These are phyloP conservation scores for Watsonalla cultraria DNA, from an alignment of 2,888 invertebrate genomes.

Conservation along the genomic window DNA sequence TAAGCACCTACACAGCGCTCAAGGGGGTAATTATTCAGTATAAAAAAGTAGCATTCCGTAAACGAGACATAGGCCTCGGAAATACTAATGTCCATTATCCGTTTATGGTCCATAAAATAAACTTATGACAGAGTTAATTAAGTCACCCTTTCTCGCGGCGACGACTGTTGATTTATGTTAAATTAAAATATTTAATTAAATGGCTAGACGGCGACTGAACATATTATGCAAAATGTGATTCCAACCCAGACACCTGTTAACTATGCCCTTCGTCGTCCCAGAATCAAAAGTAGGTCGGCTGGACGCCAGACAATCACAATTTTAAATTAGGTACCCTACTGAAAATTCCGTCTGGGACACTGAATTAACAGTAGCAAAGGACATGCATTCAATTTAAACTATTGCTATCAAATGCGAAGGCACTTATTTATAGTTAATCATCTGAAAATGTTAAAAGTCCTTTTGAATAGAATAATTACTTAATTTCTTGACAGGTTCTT, in stretches of 20 bases:
- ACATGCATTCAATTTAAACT: slow-evolving; percentile 37
- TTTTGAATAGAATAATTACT: no score
- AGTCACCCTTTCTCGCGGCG: slow-evolving; percentile 11
- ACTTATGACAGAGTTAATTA: slow-evolving; percentile 14
- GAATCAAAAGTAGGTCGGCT: slow-evolving; percentile 67
- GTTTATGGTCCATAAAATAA: not conserved
- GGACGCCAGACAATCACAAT: slow-evolving; percentile 73
- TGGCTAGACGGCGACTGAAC: slow-evolving; percentile 58
- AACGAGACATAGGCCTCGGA: no score
- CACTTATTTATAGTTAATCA: no score
- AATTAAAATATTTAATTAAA: slow-evolving; percentile 38
- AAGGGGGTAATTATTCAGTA: no score
- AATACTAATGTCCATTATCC: no score
- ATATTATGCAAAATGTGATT: slow-evolving; percentile 61
- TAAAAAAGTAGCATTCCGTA: no score
- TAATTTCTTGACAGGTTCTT: no score
- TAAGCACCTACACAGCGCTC: no score
- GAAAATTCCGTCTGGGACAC: slow-evolving; percentile 18
- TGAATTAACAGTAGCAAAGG: slow-evolving; percentile 36
- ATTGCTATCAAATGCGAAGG: no score
- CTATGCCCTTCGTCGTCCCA: slow-evolving; percentile 64
- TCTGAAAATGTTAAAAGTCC: no score
- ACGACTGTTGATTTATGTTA: slow-evolving; percentile 20
- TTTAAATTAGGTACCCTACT: slow-evolving; percentile 62
- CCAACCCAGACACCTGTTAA: slow-evolving; percentile 59